Percentiles rank a stretch among this genome's conserved stretches.
These are phyloP conservation scores for Acanthurus tractus DNA, from an alignment of 2,797 vertebrate species.

Conservation along the genomic window DNA sequence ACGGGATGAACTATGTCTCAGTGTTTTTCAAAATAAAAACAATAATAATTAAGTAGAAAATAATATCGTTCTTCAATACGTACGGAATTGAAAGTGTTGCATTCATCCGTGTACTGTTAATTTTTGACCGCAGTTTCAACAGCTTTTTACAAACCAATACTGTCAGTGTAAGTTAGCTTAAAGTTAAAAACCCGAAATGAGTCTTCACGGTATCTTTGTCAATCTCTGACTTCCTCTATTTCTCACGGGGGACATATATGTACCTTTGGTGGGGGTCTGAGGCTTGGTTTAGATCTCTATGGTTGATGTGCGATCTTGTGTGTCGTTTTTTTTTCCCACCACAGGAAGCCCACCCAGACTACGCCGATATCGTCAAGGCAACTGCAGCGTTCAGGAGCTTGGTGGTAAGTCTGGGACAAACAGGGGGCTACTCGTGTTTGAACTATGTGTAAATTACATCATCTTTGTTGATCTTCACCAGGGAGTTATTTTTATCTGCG, in stretches of 20 bases:
- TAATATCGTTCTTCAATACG: not conserved
- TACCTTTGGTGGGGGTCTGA: not conserved
- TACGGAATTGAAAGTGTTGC: not conserved
- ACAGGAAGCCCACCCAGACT: slow-evolving; percentile 97
- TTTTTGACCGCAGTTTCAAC: not conserved
- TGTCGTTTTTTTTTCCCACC: slow-evolving; percentile 22
- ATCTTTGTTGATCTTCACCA: not conserved
- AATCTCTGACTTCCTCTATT: not conserved
- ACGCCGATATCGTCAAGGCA: slow-evolving; percentile 92
- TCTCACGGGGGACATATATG: too few species aligned
- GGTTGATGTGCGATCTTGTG: not conserved
- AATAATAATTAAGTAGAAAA: not conserved
- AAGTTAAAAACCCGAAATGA: not conserved
- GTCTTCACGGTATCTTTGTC: not conserved
- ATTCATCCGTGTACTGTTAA: not conserved
- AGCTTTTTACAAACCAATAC: not conserved
- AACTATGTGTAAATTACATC: not conserved
- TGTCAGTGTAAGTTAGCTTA: not conserved
- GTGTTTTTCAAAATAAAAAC: not conserved
- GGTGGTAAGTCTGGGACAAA: slow-evolving; percentile 86
- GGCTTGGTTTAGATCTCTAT: not conserved
- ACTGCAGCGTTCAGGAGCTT: slow-evolving; percentile 90
- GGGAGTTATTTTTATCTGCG: not conserved
- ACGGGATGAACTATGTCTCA: slow-evolving; percentile 12
- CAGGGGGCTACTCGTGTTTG: not conserved